Evolutionary conservation across 2,113 vertebrate species (phyloP), one percentile per base, ranked within the genome.

Genomic region (Balaenoptera acutorostrata): DNA sequence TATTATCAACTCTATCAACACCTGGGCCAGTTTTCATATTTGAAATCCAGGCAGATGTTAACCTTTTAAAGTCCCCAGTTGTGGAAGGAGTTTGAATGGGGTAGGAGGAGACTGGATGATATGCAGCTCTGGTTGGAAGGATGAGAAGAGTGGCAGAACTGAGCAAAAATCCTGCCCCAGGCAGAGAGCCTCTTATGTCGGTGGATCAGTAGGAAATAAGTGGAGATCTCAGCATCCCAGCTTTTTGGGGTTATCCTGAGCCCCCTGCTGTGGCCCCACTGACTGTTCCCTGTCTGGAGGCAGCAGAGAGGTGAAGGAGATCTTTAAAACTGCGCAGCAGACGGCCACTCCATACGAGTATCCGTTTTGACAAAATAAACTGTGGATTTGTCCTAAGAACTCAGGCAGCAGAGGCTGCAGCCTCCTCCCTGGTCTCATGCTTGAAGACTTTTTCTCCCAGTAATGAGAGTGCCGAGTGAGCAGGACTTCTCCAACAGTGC

Each of bases 361-460:
- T 84, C 89, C 80, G 39, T 95, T 96, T 90, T 90, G 96, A 95
- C 90, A 97, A 96, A 96, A 90, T 86, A 96, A 94, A 98, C 97
- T 95, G 97, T 97, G 98, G 97, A 98, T 98, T 98, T 98, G 95
- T 97, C 96, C 90, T 97, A 96, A 93, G 95, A 98, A 97, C 84
- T 93, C 78, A 80, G 95, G 96, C 96, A 36, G 92, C 74, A 94
- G 97, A 95, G 91, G 97, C 92, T 96, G 93, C 88, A 90, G 88
- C 74, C 93, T 95, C 72, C 96, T 95, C 74, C 75, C 95, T 94
- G 84, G 95, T 96, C 97, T 97, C 86, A 55, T 88, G 97, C 97
- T 93, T 61, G 98, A 98, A 98, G 98, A 98, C 98, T 98, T 98
- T 98, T 96, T 97, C 98, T 97, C 96, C 95, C 88, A 84, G 85